Base-by-base conservation (phyloP, 1,140 invertebrate species). In the Panagrolaimus sp. region DNA sequence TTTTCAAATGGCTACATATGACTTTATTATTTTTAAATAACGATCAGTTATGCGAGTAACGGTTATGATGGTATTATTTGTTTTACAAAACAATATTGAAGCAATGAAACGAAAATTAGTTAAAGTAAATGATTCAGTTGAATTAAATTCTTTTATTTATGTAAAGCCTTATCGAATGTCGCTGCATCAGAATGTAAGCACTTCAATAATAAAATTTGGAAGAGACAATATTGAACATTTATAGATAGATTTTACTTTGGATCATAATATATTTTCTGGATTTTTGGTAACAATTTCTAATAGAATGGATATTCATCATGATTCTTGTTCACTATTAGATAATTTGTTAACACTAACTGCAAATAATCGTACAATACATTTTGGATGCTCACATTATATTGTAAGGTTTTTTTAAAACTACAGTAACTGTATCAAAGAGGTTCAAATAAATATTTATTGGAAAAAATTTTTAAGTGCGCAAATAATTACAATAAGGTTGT, bases 341-440 rank as follows among this genome's bases (percentile, higher is more conserved):
- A 44, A 57, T 20, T 47, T 73, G 23, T 20, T 71, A n/a, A 43
- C 46, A 11, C 23, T 73, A 14, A 47, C 65, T 13, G 31, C 76
- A 20, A 73, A 73, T 51, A 42, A 44, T 11, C 44, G 51, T 5
- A 68, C 62, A 16, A 51, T 73, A n/a, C 16, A 16, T 42, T 75
- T 73, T 53, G 71, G 63, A n/a, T 73, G 71, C 44, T 73, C 73
- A 27, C 73, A 73, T 57, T 73, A 73, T 38, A 31, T 68, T 38
- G 71, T 73, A 69, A 67, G 43, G 7, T 4, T 7, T 38, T 38
- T 38, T 38, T 38, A 4, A n/a, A 38, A 38, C 7, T 38, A 38
- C 31, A 38, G 31, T 38, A 38, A 7, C 2, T 38, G 31, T 38
- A 2, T 38, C n/a, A 38, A 38, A 38, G 7, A 38, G 31, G 7